Evolutionary conservation across 2,113 vertebrate genomes (phyloP), one percentile per base, ranked within the genome.

Genomic region (Oceanodroma tethys): DNA sequence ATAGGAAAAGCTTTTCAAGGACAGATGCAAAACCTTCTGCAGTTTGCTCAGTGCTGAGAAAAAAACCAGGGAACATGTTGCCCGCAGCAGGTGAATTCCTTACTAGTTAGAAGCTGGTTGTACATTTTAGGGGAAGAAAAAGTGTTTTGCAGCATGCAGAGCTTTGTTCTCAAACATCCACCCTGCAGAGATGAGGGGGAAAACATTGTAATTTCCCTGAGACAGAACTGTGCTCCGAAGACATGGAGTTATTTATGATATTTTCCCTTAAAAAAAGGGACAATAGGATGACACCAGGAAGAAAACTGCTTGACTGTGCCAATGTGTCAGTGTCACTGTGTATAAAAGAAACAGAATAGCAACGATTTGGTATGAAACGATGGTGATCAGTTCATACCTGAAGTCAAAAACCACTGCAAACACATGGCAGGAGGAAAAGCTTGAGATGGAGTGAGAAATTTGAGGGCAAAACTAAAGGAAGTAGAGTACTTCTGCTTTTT

Each of bases 311-410:
- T 11, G 16, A 30, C 18, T 16, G 29, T 43, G 34, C 16, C 9
- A 9, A 25, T 10, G 32, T 0, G 1, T 56, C 1, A 1, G 21
- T 36, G 29, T n/a, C 17, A 52, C 32, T 15, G 6, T 12, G 29
- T 6, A 9, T 9, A 56, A 82, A 59, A 21, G n/a, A 50, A 67
- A 42, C 1, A 58, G 15, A 82, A 26, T 5, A 79, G n/a, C 25
- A 55, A 15, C 0, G 4, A 43, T 32, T 20, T 75, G 48, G 16
- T 22, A 38, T 27, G 60, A 80, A 36, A 27, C 43, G 53, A 71
- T 21, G 23, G 23, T 23, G 42, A 60, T 47, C 22, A 16, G 15
- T 59, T 86, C 32, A 18, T 2, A 30, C 8, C 38, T 60, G 48
- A 88, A 81, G 67, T 26, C 25, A 72, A 82, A 93, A 88, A 14